Conservation (phyloP, 2,797 vertebrate genomes). For the Sebastes alutus region DNA sequence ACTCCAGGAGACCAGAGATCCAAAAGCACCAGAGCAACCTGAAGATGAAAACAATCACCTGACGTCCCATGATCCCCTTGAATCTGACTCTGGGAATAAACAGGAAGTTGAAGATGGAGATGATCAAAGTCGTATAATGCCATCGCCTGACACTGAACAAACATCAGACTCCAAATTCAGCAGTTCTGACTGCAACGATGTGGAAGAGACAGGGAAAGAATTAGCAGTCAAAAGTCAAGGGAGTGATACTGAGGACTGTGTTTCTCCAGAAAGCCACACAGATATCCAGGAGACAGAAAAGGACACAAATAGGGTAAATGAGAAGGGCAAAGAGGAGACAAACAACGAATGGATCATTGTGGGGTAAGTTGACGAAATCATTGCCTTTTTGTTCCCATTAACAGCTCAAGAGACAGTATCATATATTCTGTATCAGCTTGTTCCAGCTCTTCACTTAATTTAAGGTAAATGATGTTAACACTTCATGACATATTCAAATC, state of each 20-base stretch:
- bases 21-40: neutral
- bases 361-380: slow-evolving; percentile 45
- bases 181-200: neutral
- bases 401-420: neutral
- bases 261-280: neutral
- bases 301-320: neutral
- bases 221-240: neutral
- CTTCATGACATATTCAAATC: neutral
- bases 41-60: neutral
- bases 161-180: neutral
- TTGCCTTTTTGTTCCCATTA: neutral
- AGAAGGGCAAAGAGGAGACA: neutral
- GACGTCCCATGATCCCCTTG: neutral
- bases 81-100: neutral
- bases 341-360: slow-evolving; percentile 49
- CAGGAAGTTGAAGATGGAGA: neutral
- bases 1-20: neutral
- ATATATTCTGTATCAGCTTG: neutral
- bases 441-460: neutral
- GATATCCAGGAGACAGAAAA: slow-evolving; percentile 2
- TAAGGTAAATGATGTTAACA: neutral
- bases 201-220: neutral
- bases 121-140: neutral
- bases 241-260: neutral
- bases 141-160: neutral